phyloP scores from a whole-genome alignment of 1,140 invertebrate genomes.

The Watersipora subatra region DNA sequence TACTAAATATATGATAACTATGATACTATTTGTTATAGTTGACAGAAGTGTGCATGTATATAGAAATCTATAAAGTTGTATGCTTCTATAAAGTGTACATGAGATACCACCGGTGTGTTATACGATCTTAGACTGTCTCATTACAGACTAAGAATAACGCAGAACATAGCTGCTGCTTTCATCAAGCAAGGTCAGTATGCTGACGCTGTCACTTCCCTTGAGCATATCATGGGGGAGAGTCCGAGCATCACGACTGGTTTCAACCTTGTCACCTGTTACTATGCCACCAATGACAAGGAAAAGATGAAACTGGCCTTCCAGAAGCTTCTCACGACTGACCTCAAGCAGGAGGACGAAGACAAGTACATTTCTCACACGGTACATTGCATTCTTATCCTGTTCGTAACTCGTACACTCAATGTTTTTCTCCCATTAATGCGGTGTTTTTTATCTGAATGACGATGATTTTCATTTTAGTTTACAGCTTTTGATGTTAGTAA shows the following conservation, averaged over 20 bases:
- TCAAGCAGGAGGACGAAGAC: conserved; percentile 68
- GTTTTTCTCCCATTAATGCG: too few relatives aligned
- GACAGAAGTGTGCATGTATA: too few relatives aligned
- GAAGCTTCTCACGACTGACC: conserved; percentile 70
- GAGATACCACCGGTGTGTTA: too few relatives aligned
- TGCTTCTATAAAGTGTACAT: too few relatives aligned
- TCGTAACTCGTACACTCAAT: too few relatives aligned
- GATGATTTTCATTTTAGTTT: too few relatives aligned
- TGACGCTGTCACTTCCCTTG: conserved; percentile 88
- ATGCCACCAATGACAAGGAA: conserved; percentile 78
- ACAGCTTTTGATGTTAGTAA: too few relatives aligned
- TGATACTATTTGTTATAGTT: too few relatives aligned
- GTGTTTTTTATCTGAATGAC: too few relatives aligned
- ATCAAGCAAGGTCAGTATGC: conserved; percentile 89
- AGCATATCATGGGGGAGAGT: conserved; percentile 92
- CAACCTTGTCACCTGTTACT: conserved; percentile 82
- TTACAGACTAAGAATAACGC: conserved; percentile 83
- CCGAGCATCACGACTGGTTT: conserved; percentile 75
- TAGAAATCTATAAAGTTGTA: too few relatives aligned
- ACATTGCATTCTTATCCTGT: conserved; percentile 14
- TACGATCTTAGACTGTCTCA: too few relatives aligned
- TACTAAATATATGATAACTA: too few relatives aligned
- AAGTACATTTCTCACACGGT: conserved; percentile 49
- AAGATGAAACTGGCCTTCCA: conserved; percentile 87
- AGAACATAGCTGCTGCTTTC: conserved; percentile 91